A percentile compares a stretch with the other conserved stretches of the same genome.
phyloP scores from a whole-genome alignment of 2,888 invertebrate species.

The Eilema caniola region DNA sequence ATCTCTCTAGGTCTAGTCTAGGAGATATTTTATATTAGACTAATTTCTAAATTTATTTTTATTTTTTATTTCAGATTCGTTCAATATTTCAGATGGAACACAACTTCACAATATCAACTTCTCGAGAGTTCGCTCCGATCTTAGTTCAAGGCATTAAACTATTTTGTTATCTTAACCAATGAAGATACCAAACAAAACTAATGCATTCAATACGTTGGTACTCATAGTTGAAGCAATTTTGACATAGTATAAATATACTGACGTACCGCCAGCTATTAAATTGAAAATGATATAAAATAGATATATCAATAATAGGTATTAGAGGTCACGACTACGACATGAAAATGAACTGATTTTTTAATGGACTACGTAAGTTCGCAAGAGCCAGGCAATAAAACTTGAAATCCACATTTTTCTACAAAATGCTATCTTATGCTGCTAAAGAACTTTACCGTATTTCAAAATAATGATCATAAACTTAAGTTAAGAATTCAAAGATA shows the following conservation, averaged over 20 bases:
- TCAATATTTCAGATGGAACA: constrained; percentile 65
- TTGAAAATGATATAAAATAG: neutral
- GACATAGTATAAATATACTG: no score
- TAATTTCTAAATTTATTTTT: neutral
- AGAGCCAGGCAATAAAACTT: neutral
- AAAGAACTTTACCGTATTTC: no score
- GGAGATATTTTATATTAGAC: neutral
- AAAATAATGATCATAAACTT: no score
- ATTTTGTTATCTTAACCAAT: neutral
- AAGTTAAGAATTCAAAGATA: no score
- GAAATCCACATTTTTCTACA: no score
- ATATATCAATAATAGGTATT: neutral
- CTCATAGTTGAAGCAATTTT: neutral
- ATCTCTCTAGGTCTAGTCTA: neutral
- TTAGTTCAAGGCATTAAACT: neutral
- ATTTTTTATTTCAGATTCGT: constrained; percentile 66
- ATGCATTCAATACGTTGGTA: neutral
- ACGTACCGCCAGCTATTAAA: no score
- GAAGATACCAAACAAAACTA: neutral
- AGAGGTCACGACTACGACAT: neutral
- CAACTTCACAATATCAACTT: constrained; percentile 56
- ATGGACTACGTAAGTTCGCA: no score
- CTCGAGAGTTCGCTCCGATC: constrained; percentile 33
- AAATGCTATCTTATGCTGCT: no score
- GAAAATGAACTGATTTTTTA: neutral